These are phyloP conservation scores for Melinaea marsaeus DNA, from an alignment of 2,888 invertebrate genomes.

Conservation along the genomic window DNA sequence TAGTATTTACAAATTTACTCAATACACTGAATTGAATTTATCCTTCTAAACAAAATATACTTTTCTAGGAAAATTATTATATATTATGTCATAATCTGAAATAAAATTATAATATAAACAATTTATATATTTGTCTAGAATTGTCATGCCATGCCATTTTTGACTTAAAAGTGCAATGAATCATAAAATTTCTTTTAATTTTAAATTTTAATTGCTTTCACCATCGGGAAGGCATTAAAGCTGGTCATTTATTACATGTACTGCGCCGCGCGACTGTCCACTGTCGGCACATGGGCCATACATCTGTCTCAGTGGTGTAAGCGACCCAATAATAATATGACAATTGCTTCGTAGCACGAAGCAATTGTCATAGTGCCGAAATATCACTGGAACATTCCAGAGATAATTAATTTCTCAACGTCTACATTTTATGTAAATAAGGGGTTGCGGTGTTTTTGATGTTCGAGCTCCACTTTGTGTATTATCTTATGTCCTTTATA, in stretches of 20 bases:
- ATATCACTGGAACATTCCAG: conserved; percentile 20
- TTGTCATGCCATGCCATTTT: too few species aligned
- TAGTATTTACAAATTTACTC: too few species aligned
- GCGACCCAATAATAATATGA: conserved; percentile 69
- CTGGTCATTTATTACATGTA: conserved; percentile 63
- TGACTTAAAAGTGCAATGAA: conserved; percentile 34
- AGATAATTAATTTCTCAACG: not conserved
- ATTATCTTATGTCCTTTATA: not conserved
- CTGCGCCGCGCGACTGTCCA: conserved; percentile 17
- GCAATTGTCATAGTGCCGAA: conserved; percentile 36
- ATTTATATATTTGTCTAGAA: too few species aligned
- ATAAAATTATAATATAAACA: too few species aligned
- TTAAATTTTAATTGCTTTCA: conserved; percentile 52
- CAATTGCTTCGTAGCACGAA: too few species aligned
- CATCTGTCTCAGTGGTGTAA: conserved; percentile 68
- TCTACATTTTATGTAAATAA: too few species aligned
- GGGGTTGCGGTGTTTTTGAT: too few species aligned
- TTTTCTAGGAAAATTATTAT: not conserved
- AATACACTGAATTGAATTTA: not conserved
- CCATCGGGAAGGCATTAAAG: conserved; percentile 62
- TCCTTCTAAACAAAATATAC: not conserved
- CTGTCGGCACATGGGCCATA: conserved; percentile 10
- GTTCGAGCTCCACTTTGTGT: not conserved
- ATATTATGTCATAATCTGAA: too few species aligned
- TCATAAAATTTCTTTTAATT: not conserved